Evolutionary conservation across 2,888 invertebrate genomes (phyloP), one percentile per base, ranked within the genome.

Genomic region (Drosophila fungiperda): DNA sequence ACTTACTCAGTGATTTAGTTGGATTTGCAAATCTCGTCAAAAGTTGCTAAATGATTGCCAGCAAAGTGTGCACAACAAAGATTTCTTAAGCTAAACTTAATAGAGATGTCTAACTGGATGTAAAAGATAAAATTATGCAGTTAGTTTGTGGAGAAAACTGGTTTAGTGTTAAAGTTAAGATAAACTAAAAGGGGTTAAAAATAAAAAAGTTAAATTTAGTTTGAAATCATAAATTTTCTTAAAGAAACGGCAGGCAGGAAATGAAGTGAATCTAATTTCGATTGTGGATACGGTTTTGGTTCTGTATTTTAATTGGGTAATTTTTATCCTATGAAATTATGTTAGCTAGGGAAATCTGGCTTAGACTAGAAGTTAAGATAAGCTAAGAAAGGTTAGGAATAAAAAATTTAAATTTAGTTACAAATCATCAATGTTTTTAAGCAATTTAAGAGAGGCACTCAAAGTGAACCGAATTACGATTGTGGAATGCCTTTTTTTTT

Each of bases 1-100:
- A 74, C 48, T 54, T 52, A 32, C 1, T n/a, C 32, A 66, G 59
- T 49, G 50, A 32, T 58, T 73, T 78, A 29, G 67, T 74, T 74
- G 45, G 45, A 64, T 58, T 81, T 76, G 76, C 58, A 81, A 84
- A 73, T 78, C 81, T 60, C 53, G 59, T 29, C 23, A 63, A 65
- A 65, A 53, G 20, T 58, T 58, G 48, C 48, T 42, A 32, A 69
- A 60, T 54, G 55, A 50, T 63, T 65, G 29, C 33, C 49, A 5
- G 11, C 52, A 65, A 65, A 59, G 60, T 45, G 64, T 52, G 23
- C 26, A 35, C 36, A 68, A 64, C 38, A 15, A 29, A 55, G 36
- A 36, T 53, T 58, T 61, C 53, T 33, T 8, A 23, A 8, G 26
- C 15, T 26, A 3, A 29, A 32, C 29, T 50, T 29, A 32, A 17